Percentiles rank a stretch among this genome's conserved stretches.
Conservation (phyloP, 92 coral and sea anemone species). For the Parazoanthus atlanticus region DNA sequence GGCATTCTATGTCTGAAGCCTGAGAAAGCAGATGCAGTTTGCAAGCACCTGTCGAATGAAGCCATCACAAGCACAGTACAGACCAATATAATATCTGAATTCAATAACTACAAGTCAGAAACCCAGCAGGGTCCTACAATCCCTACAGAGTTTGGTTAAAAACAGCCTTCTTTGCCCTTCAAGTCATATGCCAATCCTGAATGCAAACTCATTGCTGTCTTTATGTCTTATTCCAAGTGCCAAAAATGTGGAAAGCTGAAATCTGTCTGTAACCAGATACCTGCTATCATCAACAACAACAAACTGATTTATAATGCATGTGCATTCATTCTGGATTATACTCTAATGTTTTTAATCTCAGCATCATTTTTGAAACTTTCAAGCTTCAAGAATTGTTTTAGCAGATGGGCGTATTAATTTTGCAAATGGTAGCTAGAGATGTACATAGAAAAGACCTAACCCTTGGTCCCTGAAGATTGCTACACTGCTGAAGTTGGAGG, state of each 20-base stretch:
- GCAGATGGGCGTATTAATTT: background rate
- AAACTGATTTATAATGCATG: background rate
- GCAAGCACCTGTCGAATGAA: conserved; percentile 35
- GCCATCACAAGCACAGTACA: conserved; percentile 17
- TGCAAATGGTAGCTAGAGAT: background rate
- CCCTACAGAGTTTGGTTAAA: conserved; percentile 1
- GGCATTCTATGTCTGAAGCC: background rate
- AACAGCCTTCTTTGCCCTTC: background rate
- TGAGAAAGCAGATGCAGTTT: conserved; percentile 19
- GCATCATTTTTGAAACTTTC: background rate
- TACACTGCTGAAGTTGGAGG: background rate
- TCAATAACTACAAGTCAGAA: conserved; percentile 21
- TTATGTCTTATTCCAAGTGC: background rate
- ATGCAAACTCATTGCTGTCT: conserved; percentile 3
- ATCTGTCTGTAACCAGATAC: conserved; percentile 22
- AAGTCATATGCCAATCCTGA: background rate
- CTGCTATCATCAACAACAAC: conserved; percentile 23
- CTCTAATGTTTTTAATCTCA: background rate
- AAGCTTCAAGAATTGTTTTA: background rate
- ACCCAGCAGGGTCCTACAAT: conserved; percentile 32
- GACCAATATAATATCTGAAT: conserved; percentile 21
- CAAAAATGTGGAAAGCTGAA: conserved; percentile 1
- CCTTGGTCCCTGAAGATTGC: background rate
- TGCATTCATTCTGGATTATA: background rate
- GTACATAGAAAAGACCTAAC: background rate